phyloP scores from a whole-genome alignment of 2,113 vertebrate genomes.

The Lota lota region DNA sequence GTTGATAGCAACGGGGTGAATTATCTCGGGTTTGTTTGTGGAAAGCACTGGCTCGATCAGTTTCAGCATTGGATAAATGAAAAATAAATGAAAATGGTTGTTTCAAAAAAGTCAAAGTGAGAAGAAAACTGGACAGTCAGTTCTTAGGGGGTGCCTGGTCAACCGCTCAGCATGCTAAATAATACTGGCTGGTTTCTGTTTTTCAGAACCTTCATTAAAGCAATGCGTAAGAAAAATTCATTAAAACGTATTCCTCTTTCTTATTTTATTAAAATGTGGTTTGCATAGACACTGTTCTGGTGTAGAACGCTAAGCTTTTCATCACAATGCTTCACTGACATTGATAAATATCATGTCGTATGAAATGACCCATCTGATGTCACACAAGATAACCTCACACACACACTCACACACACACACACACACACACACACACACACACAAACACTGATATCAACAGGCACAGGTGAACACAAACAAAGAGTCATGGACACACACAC shows the following conservation, averaged over 20 bases:
- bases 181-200: conserved; percentile 38
- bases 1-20: conserved; percentile 41
- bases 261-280: background rate
- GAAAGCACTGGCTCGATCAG: conserved; percentile 31
- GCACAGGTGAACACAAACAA: background rate
- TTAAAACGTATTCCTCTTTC: no score
- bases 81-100: conserved; percentile 41
- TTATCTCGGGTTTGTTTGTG: conserved; percentile 50
- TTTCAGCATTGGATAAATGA: conserved; percentile 45
- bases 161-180: conserved; percentile 46
- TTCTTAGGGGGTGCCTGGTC: conserved; percentile 32
- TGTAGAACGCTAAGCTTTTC: conserved; percentile 34
- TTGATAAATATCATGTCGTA: conserved; percentile 37
- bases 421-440: conserved; percentile 5
- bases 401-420: background rate
- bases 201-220: background rate
- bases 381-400: conserved; percentile 3
- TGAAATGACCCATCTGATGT: conserved; percentile 27
- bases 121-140: conserved; percentile 23
- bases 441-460: conserved; percentile 1
- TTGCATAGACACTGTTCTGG: conserved; percentile 24
- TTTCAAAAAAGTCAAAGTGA: conserved; percentile 45
- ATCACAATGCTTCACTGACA: conserved; percentile 46
- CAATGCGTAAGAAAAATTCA: no score
- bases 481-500: conserved; percentile 3